These are phyloP conservation scores for Pseudotriccus pelzelni DNA, from an alignment of 2,797 vertebrate genomes.

Conservation along the genomic window DNA sequence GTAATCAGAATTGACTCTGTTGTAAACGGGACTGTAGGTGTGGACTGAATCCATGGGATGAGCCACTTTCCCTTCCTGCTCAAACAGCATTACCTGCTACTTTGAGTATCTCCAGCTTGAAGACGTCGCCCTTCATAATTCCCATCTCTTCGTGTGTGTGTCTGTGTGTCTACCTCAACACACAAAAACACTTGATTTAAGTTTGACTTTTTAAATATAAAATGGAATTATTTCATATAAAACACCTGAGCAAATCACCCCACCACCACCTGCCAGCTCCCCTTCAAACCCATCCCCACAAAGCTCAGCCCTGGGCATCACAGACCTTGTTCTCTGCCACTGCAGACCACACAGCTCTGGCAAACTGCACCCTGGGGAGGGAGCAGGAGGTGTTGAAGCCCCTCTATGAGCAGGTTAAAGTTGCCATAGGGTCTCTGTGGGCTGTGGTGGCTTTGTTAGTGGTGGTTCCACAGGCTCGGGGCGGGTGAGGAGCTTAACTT, in stretches of 20 bases:
- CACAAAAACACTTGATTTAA: neutral
- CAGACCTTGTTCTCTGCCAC: neutral
- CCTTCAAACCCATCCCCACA: neutral
- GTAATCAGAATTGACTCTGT: accelerated
- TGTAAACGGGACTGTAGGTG: neutral
- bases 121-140: neutral
- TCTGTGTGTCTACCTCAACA: neutral
- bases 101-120: neutral
- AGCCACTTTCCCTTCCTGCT: neutral
- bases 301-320: accelerated
- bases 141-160: accelerated
- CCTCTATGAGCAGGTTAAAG: neutral
- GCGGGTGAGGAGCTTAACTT: slow-evolving; percentile 31
- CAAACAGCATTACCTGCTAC: neutral
- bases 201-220: neutral
- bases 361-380: neutral
- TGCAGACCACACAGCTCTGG: neutral
- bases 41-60: too few species aligned
- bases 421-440: neutral
- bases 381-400: neutral
- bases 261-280: neutral
- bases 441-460: neutral
- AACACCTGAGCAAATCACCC: neutral
- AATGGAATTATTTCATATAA: neutral
- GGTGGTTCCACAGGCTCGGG: neutral